Percentiles rank a stretch among this genome's conserved stretches.
Conservation (phyloP, 1,140 invertebrate species). For the Drosophila hydei region DNA sequence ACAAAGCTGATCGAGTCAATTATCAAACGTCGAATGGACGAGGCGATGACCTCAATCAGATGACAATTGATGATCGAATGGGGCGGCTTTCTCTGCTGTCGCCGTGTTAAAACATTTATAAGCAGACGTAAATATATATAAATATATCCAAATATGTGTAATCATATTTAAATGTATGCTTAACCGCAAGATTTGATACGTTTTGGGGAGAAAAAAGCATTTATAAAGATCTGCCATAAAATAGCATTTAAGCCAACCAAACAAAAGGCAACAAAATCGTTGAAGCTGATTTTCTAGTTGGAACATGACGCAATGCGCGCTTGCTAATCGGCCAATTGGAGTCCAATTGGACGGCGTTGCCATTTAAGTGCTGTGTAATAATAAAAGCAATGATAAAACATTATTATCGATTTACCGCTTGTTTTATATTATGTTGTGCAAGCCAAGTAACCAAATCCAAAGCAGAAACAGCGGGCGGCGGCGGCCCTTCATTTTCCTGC, state of each 20-base stretch:
- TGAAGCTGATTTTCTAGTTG: constrained; percentile 4
- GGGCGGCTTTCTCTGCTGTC: constrained; percentile 38
- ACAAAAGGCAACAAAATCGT: not conserved
- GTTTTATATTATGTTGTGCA: constrained; percentile 1
- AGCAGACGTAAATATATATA: not conserved
- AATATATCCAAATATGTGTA: constrained; percentile 12
- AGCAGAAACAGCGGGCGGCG: constrained; percentile 22
- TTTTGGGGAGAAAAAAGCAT: not conserved
- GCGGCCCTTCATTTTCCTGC: constrained; percentile 22
- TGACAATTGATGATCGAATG: constrained; percentile 44
- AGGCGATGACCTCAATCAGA: constrained; percentile 43
- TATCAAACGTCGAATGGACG: constrained; percentile 12
- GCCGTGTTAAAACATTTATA: not conserved
- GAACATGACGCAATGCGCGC: constrained; percentile 23
- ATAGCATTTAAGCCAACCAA: not conserved
- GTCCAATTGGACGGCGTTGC: too few relatives aligned
- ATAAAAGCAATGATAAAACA: constrained; percentile 3
- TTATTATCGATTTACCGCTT: constrained; percentile 21
- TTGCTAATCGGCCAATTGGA: constrained; percentile 24
- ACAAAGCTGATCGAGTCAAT: constrained; percentile 13
- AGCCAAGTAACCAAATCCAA: constrained; percentile 6
- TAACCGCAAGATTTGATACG: constrained; percentile 23
- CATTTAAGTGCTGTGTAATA: constrained; percentile 14
- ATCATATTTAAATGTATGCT: constrained; percentile 30
- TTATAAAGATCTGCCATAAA: constrained; percentile 8